Evolutionary conservation across 2,888 invertebrate species (phyloP).

Genomic region (Nasonovia ribisnigri): DNA sequence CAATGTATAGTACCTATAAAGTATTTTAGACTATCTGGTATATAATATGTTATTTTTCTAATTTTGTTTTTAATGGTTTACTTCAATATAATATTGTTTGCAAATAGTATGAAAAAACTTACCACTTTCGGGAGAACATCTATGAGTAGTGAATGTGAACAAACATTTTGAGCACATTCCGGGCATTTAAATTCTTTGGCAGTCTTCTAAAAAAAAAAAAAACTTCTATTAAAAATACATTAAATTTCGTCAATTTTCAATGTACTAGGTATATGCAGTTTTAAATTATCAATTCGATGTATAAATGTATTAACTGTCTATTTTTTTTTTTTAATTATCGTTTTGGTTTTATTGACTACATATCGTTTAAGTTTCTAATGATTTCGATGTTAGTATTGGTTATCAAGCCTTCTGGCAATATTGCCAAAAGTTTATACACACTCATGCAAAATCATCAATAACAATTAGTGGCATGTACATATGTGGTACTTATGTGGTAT

Average conservation of each 20-base stretch:
- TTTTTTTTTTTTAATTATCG: neutral
- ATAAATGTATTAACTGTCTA: neutral
- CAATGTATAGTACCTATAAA: neutral
- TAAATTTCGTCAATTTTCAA: too few species aligned
- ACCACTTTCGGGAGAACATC: conserved; percentile 22
- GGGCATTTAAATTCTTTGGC: conserved; percentile 13
- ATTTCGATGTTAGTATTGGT: neutral
- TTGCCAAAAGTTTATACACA: too few species aligned
- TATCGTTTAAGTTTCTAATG: neutral
- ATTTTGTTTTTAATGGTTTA: neutral
- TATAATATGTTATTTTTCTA: neutral
- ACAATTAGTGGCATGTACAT: neutral
- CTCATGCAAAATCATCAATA: neutral
- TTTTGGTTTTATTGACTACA: neutral
- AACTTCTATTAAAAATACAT: neutral
- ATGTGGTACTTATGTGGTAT: neutral
- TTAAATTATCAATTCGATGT: neutral
- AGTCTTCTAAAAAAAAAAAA: conserved; percentile 4
- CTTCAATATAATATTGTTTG: neutral
- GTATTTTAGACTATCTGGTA: neutral
- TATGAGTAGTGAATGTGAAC: conserved; percentile 45
- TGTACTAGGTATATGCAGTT: neutral
- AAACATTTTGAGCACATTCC: conserved; percentile 42
- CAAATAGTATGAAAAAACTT: neutral
- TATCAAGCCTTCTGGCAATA: neutral